Base-by-base conservation (phyloP, 2,888 invertebrate genomes). In the Macrophya annulata region DNA sequence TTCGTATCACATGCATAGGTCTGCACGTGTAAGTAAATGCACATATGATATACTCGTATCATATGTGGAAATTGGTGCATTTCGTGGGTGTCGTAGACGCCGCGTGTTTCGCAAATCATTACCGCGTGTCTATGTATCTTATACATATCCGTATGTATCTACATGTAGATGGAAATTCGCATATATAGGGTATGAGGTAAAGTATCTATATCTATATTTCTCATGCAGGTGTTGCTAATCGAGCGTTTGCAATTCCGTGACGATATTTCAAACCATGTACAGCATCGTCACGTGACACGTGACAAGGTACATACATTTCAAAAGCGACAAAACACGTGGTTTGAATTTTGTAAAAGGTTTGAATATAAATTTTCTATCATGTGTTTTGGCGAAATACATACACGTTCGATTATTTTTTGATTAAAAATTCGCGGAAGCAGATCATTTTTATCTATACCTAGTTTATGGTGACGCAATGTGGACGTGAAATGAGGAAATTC, bases 151-250 rank as follows among this genome's bases (percentile, higher is more conserved):
- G 8, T 12, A 68, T 25, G 15, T 17, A 25, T 45, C 17, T 74
- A 4, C 43, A 8, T n/a, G 10, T 12, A 21, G 74, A 43, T 37
- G 31, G 2, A 43, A 21, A 31, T 51, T 4, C 51, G 9, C 51
- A 21, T 9, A n/a, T n/a, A n/a, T n/a, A 17, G 1, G 55, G 43
- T 31, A 17, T 12, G 40, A 6, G 65, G 68, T 31, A 68, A 45
- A 65, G 62, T 65, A 45, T 43, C 65, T 65, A 48, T 31, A 45
- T 62, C 82, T 65, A 48, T 65, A 82, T 65, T 65, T 82, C 82
- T 48, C 10, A 71, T 71, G 68, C 83, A 83, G 83, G 68, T 83
- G 83, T 25, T 71, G 37, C 83, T 83, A 68, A 83, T 83, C 83
- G 83, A 83, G 68, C 68, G 51, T 71, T 68, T 40, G 68, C 10